phyloP scores from a whole-genome alignment of 2,113 vertebrate genomes.

The Propithecus coquereli region DNA sequence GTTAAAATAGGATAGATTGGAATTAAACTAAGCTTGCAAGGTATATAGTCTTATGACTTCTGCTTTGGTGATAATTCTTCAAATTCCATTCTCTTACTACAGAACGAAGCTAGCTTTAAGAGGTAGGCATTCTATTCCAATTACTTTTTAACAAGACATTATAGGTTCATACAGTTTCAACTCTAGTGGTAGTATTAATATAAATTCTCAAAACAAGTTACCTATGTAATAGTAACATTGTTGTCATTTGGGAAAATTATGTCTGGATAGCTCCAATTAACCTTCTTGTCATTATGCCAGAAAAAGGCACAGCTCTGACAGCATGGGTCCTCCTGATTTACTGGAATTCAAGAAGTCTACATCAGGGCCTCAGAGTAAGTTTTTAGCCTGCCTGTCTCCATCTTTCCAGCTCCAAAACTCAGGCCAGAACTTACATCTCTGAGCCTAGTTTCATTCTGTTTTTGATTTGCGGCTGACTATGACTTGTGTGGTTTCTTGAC shows the following conservation, averaged over 20 bases:
- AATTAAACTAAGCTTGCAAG: neutral
- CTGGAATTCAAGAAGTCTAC: neutral
- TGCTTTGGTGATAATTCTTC: neutral
- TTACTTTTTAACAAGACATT: constrained; percentile 16
- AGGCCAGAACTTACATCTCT: neutral
- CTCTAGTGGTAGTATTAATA: neutral
- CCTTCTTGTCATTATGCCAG: neutral
- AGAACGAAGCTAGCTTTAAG: neutral
- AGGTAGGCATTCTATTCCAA: neutral
- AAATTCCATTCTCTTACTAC: neutral
- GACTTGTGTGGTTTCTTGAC: neutral
- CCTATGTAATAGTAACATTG: neutral
- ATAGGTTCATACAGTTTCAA: neutral
- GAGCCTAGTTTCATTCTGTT: neutral
- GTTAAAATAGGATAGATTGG: neutral
- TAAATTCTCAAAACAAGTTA: neutral
- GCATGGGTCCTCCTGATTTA: neutral
- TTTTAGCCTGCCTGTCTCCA: neutral
- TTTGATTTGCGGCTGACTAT: neutral
- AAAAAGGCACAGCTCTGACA: neutral
- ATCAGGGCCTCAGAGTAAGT: neutral
- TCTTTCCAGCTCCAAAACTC: neutral
- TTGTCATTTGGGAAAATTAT: constrained; percentile 32
- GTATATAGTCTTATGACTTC: neutral
- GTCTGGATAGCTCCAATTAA: neutral